Base-by-base conservation (phyloP, 2,797 vertebrate species). In the Austrolebias charrua region DNA sequence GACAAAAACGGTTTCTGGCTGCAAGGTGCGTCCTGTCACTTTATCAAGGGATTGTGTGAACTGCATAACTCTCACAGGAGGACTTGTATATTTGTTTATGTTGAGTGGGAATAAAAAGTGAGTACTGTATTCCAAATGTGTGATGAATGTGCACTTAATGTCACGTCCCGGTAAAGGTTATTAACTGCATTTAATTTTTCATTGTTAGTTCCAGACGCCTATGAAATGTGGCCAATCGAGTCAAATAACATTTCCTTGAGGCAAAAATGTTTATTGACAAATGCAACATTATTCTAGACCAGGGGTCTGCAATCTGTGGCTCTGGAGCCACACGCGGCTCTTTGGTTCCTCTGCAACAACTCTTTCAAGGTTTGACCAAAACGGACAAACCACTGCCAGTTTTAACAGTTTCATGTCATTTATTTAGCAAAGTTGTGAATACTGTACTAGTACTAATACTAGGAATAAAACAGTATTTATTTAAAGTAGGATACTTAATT, bases 241-340 rank as follows among this genome's bases (percentile, higher is more conserved):
- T 64, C 56, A 59, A 76, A 73, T 76, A 54, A 57, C 47, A 61
- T 48, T 35, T 58, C 50, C 9, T 18, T 19, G 24, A 51, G 55
- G 42, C 71, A 45, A 81, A n/a, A 80, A 84, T 83, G 59, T 75
- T 73, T 78, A 73, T 62, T 13, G 60, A 76, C 56, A 31, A n/a
- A 64, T 24, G 3, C 3, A 24, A n/a, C n/a, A n/a, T n/a, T n/a
- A n/a, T n/a, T n/a, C n/a, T n/a, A n/a, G n/a, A n/a, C n/a, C n/a
- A n/a, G n/a, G n/a, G n/a, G n/a, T n/a, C n/a, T n/a, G n/a, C n/a
- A n/a, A n/a, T n/a, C n/a, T n/a, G n/a, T n/a, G n/a, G n/a, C n/a
- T n/a, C n/a, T n/a, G n/a, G n/a, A n/a, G n/a, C n/a, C n/a, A n/a
- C n/a, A n/a, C n/a, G n/a, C n/a, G n/a, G n/a, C n/a, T n/a, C n/a